Percentiles rank a stretch among this genome's conserved stretches.
These are phyloP conservation scores for Corvus moneduloides DNA, from an alignment of 2,113 vertebrate genomes.

Conservation along the genomic window DNA sequence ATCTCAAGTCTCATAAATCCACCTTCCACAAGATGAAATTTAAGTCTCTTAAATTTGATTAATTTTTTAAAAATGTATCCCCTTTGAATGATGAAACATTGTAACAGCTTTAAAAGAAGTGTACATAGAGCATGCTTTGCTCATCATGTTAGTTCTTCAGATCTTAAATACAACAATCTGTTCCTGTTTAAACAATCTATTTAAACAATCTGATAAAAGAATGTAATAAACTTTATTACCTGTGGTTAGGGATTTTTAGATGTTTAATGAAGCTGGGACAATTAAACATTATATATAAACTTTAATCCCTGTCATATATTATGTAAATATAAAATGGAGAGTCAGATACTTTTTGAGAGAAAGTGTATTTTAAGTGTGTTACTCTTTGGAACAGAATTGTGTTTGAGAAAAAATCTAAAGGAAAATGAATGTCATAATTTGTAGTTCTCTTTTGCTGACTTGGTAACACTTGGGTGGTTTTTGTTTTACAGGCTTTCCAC, in stretches of 20 bases:
- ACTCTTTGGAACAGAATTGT: neutral
- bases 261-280: neutral
- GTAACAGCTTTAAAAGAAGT: neutral
- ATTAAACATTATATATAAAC: neutral
- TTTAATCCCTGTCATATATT: neutral
- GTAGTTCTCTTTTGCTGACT: neutral
- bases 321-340: neutral
- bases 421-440: neutral
- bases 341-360: neutral
- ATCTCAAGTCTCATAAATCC: neutral
- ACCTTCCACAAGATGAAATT: neutral
- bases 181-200: neutral
- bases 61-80: neutral
- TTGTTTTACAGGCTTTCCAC: slow-evolving; percentile 85
- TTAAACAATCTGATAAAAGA: neutral
- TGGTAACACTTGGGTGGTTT: neutral
- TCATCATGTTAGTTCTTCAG: neutral
- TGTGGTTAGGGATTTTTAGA: neutral
- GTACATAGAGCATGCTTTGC: neutral
- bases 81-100: neutral
- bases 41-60: neutral
- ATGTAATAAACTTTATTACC: neutral
- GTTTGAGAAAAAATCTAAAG: neutral
- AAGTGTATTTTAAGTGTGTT: neutral
- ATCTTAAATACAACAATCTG: neutral